phyloP scores from a whole-genome alignment of 2,888 invertebrate genomes.

The Monochamus alternatus region DNA sequence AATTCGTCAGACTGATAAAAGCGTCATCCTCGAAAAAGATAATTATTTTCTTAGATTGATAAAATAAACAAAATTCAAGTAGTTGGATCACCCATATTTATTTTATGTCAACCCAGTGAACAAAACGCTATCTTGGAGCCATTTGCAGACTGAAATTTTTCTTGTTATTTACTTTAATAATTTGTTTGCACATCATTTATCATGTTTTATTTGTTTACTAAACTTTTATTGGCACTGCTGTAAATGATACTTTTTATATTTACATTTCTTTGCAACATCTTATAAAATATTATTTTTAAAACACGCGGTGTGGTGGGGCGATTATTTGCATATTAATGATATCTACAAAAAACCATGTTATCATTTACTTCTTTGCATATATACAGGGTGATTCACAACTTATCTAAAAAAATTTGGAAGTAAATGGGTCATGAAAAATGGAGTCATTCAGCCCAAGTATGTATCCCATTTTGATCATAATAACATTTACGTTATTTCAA shows the following conservation, averaged over 20 bases:
- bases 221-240: background rate
- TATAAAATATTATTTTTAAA: background rate
- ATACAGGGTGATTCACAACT: no score
- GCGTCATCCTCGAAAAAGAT: background rate
- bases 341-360: no score
- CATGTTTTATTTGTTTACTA: background rate
- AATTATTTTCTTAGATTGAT: slow-evolving; percentile 12
- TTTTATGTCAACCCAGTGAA: background rate
- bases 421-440: no score
- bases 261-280: background rate
- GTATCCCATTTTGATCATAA: no score
- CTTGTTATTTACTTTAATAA: background rate
- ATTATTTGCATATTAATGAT: no score
- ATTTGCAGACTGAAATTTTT: background rate
- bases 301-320: no score
- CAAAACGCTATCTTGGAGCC: slow-evolving; percentile 14
- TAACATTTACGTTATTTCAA: no score
- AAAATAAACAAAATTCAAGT: slow-evolving; percentile 21
- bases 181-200: background rate
- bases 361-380: no score
- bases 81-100: slow-evolving; percentile 23
- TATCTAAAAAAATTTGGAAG: no score
- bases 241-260: background rate
- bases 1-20: slow-evolving; percentile 5
- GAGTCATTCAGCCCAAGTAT: no score